Evolutionary conservation across 2,888 invertebrate genomes (phyloP), one percentile per base, ranked within the genome.

Genomic region (Platycheirus albimanus): DNA sequence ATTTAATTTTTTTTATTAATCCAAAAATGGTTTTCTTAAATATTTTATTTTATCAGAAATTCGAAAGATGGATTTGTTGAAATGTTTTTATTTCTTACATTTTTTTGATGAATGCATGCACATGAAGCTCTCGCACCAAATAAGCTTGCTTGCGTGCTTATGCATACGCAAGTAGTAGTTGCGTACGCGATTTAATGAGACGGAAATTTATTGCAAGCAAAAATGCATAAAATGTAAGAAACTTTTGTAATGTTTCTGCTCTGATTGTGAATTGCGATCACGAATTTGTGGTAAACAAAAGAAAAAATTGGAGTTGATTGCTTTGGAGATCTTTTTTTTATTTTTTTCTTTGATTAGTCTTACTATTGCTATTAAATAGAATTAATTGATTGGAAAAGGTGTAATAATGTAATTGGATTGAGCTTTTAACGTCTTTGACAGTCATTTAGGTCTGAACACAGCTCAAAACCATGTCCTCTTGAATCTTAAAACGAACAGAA

Each of bases 151-250:
- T n/a, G 13, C 19, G 28, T 17, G 13, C 45, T 17, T 54, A 33
- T 56, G 54, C 19, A 74, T 67, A 61, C 33, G n/a, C 72, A 74
- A 20, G n/a, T n/a, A 33, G 49, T 66, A 45, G 19, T n/a, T 63
- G 69, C 67, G 64, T 72, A 69, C 54, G 67, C 67, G 54, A 79
- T 54, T 74, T 61, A 49, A 69, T 74, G 79, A 79, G 74, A 63
- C 74, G 79, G 74, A 69, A 69, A 79, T 61, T 41, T 52, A 58
- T 56, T 78, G 72, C 64, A 58, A 41, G 64, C 20, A 15, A 24
- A 52, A 33, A 8, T 52, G 28, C 64, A 72, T 51, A 17, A 38
- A 64, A 19, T 33, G 15, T 51, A 36, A 30, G 19, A n/a, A n/a
- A n/a, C 51, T 41, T 67, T 67, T 28, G 24, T 33, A 43, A 43